Evolutionary conservation across 2,113 vertebrate genomes (phyloP), one percentile per base, ranked within the genome.

Genomic region (Pterophyllum scalare): DNA sequence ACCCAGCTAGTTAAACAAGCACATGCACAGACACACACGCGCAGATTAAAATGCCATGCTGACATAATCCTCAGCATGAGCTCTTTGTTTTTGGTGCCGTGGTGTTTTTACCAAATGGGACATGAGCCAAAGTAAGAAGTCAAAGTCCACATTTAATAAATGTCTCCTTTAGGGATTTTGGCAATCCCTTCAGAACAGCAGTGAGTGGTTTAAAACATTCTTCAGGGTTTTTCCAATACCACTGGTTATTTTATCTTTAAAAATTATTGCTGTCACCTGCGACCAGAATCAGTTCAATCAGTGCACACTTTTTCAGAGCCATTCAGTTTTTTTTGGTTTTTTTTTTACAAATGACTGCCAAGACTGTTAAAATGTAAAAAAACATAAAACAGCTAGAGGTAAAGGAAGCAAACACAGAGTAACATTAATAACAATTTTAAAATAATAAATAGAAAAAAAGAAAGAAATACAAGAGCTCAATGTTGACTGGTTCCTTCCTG

Each of bases 1-100:
- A 60, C 11, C 58, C 14, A 43, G 24, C 24, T 46, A 28, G n/a
- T 43, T 72, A 72, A 72, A 64, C 26, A 22, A 9, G 19, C 24
- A 22, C 77, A 79, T 6, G 72, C 74, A 14, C 28, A 28, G 28
- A 28, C 75, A 24, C 59, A 46, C 75, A 72, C 82, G 38, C 13
- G 14, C 58, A 76, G 74, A 89, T 86, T 88, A 88, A 86, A 81
- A 90, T 85, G 40, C 87, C 85, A 61, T 17, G 14, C 59, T 78
- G 85, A 89, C 84, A 89, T 89, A 89, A 91, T 87, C 87, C 82
- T 79, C 84, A 60, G 57, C 64, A 52, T 57, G 74, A 80, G 80
- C 75, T 84, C 80, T 59, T 60, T 87, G 85, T 85, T 80, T 80
- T 75, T 77, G 61, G 43, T 77, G 74, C 54, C 5, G 28, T 28